Percentiles rank a stretch among this genome's conserved stretches.
Evolutionary conservation across 2,797 vertebrate genomes (phyloP).

Genomic region (Manis crassicaudata): DNA sequence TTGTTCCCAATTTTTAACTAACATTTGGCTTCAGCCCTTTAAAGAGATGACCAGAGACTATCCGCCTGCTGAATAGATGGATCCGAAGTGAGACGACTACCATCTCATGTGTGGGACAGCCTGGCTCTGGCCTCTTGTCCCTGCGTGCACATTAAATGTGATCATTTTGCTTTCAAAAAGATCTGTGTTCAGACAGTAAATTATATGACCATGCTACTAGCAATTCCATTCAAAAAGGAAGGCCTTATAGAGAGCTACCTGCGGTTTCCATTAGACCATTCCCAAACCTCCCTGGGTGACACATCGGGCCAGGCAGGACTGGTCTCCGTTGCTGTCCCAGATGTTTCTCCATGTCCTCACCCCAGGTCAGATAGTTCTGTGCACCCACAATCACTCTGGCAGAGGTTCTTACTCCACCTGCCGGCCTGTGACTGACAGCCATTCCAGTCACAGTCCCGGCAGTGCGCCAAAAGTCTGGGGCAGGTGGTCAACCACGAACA

Average conservation of each 20-base stretch:
- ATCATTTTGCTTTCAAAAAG: neutral
- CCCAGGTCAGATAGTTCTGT: neutral
- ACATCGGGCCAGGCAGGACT: neutral
- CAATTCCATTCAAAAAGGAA: neutral
- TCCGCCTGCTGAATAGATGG: neutral
- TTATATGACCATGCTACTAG: neutral
- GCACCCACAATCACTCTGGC: rapidly evolving
- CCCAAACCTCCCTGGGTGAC: neutral
- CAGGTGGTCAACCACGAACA: neutral
- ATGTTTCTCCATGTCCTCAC: neutral
- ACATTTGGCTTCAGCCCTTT: neutral
- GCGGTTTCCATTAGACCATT: neutral
- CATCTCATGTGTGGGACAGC: rapidly evolving
- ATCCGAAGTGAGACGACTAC: neutral
- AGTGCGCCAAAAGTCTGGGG: rapidly evolving
- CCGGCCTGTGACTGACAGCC: rapidly evolving
- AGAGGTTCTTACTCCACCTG: neutral
- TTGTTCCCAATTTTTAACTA: neutral
- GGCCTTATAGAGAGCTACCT: neutral
- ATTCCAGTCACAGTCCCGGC: too few species aligned
- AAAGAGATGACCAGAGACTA: neutral
- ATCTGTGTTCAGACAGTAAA: neutral
- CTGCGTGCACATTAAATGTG: neutral
- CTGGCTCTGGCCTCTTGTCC: neutral
- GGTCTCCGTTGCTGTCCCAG: neutral